Evolutionary conservation across 2,113 vertebrate genomes (phyloP), one percentile per base, ranked within the genome.

Genomic region (Sphyrna mokarran): DNA sequence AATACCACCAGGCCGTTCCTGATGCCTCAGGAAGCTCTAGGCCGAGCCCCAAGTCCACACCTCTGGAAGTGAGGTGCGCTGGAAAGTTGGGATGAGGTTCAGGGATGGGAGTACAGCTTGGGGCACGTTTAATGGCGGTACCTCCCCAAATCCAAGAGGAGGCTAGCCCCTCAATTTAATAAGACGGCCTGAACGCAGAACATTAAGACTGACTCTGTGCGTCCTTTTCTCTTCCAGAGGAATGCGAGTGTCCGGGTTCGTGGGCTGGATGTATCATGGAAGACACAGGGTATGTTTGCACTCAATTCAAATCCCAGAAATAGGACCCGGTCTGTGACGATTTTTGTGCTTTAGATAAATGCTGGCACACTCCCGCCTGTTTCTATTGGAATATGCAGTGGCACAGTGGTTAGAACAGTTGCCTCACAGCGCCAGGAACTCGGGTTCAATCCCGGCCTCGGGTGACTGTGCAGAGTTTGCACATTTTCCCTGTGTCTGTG

Each of bases 211-310:
- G 69, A 95, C 16, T 61, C 23, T 16, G 37, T 16, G 1, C 95
- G 96, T 14, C 96, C 18, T 78, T 97, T 68, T 96, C 96, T 96
- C 54, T 96, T 96, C 97, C 97, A 98, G 97, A 98, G 98, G 99
- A 99, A 97, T 99, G 99, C 96, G 98, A 98, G 96, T 99, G 99
- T 97, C 97, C 97, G 96, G 98, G 98, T 96, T 98, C 97, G 85
- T 99, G 98, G 98, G 97, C 97, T 61, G 99, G 99, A 96, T 99
- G 99, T 97, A 98, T 99, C 96, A 99, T 99, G 99, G 99, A 99
- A 96, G 99, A 99, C 97, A 99, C 98, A 0, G 99, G 99, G 99
- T 99, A 98, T 97, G 96, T 96, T 61, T 43, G 23, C 26, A 23
- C 20, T 69, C 18, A 70, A 26, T 89, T 48, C 26, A 89, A 8